Evolutionary conservation across 2,113 vertebrate species (phyloP).

Genomic region (Sphyrna mokarran): DNA sequence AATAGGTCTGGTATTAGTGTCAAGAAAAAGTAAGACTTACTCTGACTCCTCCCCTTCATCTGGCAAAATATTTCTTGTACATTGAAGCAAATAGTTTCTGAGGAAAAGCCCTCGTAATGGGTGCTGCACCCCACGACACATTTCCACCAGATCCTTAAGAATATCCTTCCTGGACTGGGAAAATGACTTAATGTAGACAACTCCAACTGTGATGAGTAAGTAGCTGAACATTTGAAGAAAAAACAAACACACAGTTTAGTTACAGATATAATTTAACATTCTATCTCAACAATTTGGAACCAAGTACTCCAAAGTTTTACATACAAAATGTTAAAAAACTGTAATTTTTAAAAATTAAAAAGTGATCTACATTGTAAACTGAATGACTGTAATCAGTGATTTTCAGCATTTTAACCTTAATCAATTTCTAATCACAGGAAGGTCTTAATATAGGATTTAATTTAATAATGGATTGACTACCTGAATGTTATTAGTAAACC

Average conservation of each 20-base stretch:
- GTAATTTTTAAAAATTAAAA: background rate
- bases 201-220: constrained; percentile 91
- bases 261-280: background rate
- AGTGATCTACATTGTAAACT: background rate
- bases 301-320: background rate
- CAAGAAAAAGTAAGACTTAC: constrained; percentile 56
- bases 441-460: background rate
- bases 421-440: background rate
- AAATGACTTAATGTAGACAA: constrained; percentile 96
- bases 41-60: constrained; percentile 91
- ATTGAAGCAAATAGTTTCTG: constrained; percentile 93
- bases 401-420: background rate
- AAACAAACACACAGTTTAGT: background rate
- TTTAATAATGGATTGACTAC: background rate
- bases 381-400: background rate
- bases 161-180: constrained; percentile 98
- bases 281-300: background rate
- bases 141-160: constrained; percentile 96
- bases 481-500: background rate
- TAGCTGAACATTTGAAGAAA: constrained; percentile 61
- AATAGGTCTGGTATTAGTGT: background rate
- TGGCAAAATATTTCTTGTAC: constrained; percentile 92
- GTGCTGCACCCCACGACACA: constrained; percentile 98
- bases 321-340: background rate
- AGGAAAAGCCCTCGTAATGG: constrained; percentile 90